Evolutionary conservation across 2,888 invertebrate species (phyloP).

Genomic region (Drosophila picticornis): DNA sequence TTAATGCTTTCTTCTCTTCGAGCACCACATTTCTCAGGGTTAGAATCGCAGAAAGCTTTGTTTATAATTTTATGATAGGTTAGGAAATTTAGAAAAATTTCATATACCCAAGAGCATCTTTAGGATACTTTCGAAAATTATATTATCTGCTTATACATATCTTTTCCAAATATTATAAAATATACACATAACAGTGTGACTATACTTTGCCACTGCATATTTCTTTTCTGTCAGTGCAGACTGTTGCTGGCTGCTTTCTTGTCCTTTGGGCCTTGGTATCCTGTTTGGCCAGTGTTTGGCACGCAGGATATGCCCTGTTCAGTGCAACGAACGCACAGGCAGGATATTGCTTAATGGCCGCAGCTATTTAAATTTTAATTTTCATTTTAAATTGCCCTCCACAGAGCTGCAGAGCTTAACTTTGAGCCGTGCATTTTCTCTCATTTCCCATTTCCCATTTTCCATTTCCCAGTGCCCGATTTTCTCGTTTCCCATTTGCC

Average conservation of each 20-base stretch:
- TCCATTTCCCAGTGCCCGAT: background rate
- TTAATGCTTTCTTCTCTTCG: background rate
- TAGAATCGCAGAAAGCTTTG: too few species aligned
- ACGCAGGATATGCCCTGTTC: slow-evolving; percentile 57
- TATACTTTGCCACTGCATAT: background rate
- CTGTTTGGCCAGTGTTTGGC: slow-evolving; percentile 37
- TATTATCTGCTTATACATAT: background rate
- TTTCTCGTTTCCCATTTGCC: slow-evolving; percentile 5
- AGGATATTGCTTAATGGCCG: slow-evolving; percentile 74
- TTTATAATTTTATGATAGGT: too few species aligned
- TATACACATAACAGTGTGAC: background rate
- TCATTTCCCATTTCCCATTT: slow-evolving; percentile 7
- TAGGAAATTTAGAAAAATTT: too few species aligned
- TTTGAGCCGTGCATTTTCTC: slow-evolving; percentile 18
- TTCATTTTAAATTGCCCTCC: slow-evolving; percentile 47
- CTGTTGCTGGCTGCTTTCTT: slow-evolving; percentile 5
- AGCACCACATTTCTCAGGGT: background rate
- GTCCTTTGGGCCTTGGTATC: slow-evolving; percentile 26
- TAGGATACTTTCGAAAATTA: background rate
- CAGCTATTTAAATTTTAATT: slow-evolving; percentile 74
- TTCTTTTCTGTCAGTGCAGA: background rate
- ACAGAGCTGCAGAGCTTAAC: slow-evolving; percentile 12
- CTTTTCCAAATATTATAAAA: background rate
- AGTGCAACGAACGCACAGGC: slow-evolving; percentile 11
- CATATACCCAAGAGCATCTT: background rate